These are phyloP conservation scores for Gymnorhina tibicen DNA, from an alignment of 2,113 vertebrate genomes.

Conservation along the genomic window DNA sequence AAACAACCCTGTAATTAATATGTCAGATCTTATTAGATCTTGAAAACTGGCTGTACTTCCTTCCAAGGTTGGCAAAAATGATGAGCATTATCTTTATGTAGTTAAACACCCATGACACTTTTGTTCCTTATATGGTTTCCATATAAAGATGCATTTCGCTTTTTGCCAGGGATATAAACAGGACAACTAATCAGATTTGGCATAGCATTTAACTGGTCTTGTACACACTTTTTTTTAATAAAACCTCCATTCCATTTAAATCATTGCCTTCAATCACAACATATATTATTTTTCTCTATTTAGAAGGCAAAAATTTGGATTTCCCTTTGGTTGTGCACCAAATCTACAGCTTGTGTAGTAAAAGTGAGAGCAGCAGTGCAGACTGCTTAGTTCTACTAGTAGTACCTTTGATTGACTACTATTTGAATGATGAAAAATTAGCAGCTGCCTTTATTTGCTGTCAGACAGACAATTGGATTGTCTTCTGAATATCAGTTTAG, in stretches of 20 bases:
- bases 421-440: neutral
- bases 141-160: neutral
- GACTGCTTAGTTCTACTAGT: neutral
- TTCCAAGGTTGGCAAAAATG: neutral
- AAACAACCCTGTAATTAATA: slow-evolving; percentile 50
- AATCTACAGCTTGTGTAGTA: neutral
- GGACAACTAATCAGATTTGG: neutral
- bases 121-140: neutral
- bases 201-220: neutral
- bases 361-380: neutral
- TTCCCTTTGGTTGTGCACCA: neutral
- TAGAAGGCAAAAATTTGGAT: neutral
- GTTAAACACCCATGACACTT: neutral
- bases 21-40: slow-evolving; percentile 26
- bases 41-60: neutral
- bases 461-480: neutral
- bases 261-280: neutral
- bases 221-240: neutral
- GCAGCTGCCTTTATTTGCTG: neutral
- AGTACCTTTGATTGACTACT: neutral
- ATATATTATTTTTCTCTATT: neutral
- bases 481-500: neutral
- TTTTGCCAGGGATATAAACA: neutral
- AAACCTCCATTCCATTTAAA: neutral
- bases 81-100: neutral